Evolutionary conservation across 2,113 vertebrate species (phyloP).

Genomic region (Platycercus adscitus): DNA sequence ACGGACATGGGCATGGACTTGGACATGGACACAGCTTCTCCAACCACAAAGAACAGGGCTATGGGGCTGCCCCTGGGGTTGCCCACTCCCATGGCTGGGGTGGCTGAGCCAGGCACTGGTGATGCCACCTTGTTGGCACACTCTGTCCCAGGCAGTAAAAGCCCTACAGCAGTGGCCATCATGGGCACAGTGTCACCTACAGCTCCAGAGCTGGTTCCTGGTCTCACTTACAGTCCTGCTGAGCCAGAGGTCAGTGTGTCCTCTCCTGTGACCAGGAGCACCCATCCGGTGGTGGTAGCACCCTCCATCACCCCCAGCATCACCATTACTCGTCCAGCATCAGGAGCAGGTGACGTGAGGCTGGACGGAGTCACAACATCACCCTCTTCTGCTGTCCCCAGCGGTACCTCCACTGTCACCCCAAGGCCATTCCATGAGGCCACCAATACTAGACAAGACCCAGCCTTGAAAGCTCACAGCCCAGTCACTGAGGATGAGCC

Average conservation of each 20-base stretch:
- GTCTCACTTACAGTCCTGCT: neutral
- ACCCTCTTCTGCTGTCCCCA: neutral
- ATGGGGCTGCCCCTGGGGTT: neutral
- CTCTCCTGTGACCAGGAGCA: neutral
- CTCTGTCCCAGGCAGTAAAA: neutral
- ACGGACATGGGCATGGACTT: rapidly evolving
- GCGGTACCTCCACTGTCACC: neutral
- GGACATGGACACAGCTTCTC: neutral
- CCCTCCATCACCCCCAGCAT: neutral
- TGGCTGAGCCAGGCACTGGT: neutral
- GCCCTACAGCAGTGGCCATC: rapidly evolving
- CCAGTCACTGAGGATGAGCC: neutral
- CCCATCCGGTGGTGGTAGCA: rapidly evolving
- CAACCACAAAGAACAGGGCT: rapidly evolving
- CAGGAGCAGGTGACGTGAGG: neutral
- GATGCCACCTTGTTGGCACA: rapidly evolving
- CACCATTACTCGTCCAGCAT: neutral
- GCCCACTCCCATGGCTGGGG: neutral
- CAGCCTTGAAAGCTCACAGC: neutral
- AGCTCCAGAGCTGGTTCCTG: rapidly evolving
- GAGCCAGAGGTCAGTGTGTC: neutral
- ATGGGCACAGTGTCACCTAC: neutral
- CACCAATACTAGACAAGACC: rapidly evolving
- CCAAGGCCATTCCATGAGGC: rapidly evolving
- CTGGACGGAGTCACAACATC: neutral